Base-by-base conservation (phyloP, 92 coral and sea anemone species). In the Isaurus tuberculatus region DNA sequence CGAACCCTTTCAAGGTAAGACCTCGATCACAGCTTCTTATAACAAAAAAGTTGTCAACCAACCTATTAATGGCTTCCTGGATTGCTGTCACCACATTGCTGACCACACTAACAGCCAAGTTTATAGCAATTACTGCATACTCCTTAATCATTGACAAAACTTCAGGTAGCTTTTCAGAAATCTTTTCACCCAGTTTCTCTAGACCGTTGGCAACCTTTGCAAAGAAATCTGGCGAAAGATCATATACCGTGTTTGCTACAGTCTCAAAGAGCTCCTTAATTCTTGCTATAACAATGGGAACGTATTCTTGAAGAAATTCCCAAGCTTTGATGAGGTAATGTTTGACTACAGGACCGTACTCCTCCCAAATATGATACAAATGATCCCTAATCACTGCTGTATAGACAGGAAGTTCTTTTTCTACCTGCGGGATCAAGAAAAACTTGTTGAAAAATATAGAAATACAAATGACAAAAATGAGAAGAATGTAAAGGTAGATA, bases 141-240 rank as follows among this genome's bases (percentile, higher is more conserved):
- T 97, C 99, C 83, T 97, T 90, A 26, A 97, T 87, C 81, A 97
- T 94, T 27, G 98, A 98, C 66, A 97, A 44, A 11, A 97, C 95
- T 70, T 94, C 94, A 20, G 99, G 99, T 20, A 95, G 29, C 88
- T 84, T 94, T 83, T 95, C 95, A 26, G 77, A 86, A 64, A 97
- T 87, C 79, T 90, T 89, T 75, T 94, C 90, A 43, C 93, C 94
- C 65, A 97, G 91, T 37, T 83, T 79, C 23, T 94, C 94, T 26
- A 94, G 80, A 86, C 97, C 91, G 33, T 91, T 92, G 23, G 93
- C 94, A 32, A 97, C 78, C 29, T 88, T 86, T 36, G 92, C 88
- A 74, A 94, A 97, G 84, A 97, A 97, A 65, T 97, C 97, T 37
- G 99, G 99, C 23, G 97, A 92, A 20, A 97, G 85, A 85, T 92